These are phyloP conservation scores for Chaetorhynchus papuensis DNA, from an alignment of 2,113 vertebrate species.

Conservation along the genomic window DNA sequence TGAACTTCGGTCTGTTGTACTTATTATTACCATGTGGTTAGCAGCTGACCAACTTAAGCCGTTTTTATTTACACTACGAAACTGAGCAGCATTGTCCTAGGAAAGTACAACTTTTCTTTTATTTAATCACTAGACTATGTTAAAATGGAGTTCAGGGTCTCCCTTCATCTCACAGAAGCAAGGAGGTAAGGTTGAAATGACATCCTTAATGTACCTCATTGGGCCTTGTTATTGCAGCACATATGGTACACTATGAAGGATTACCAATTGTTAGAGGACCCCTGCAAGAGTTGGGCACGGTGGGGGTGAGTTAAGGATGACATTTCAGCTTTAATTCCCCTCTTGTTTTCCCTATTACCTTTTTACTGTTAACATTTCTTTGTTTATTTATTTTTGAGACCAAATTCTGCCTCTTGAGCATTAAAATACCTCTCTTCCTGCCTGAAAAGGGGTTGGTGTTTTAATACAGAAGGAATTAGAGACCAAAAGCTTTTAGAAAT, in stretches of 20 bases:
- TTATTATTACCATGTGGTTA: slow-evolving; percentile 91
- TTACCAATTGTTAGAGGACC: slow-evolving; percentile 63
- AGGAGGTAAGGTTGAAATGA: slow-evolving; percentile 54
- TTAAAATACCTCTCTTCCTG: neutral
- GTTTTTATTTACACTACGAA: slow-evolving; percentile 80
- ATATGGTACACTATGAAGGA: slow-evolving; percentile 61
- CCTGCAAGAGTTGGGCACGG: slow-evolving; percentile 46
- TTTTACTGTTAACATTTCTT: neutral
- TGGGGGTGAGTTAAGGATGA: slow-evolving; percentile 64
- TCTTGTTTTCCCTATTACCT: slow-evolving; percentile 22
- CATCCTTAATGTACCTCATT: slow-evolving; percentile 50
- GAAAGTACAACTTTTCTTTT: slow-evolving; percentile 54
- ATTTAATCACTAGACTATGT: slow-evolving; percentile 12
- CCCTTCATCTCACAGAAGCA: slow-evolving; percentile 26
- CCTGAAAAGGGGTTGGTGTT: neutral
- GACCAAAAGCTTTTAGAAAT: neutral
- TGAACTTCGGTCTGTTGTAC: slow-evolving; percentile 79
- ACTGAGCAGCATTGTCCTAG: slow-evolving; percentile 76
- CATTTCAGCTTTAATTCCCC: slow-evolving; percentile 56
- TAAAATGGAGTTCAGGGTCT: slow-evolving; percentile 60
- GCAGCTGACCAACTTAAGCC: slow-evolving; percentile 93
- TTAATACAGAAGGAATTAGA: neutral
- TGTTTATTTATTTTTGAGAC: neutral
- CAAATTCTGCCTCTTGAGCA: neutral
- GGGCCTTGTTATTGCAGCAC: slow-evolving; percentile 54